These are phyloP conservation scores for Sciurus niger DNA, from an alignment of 2,113 vertebrate species.

Conservation along the genomic window DNA sequence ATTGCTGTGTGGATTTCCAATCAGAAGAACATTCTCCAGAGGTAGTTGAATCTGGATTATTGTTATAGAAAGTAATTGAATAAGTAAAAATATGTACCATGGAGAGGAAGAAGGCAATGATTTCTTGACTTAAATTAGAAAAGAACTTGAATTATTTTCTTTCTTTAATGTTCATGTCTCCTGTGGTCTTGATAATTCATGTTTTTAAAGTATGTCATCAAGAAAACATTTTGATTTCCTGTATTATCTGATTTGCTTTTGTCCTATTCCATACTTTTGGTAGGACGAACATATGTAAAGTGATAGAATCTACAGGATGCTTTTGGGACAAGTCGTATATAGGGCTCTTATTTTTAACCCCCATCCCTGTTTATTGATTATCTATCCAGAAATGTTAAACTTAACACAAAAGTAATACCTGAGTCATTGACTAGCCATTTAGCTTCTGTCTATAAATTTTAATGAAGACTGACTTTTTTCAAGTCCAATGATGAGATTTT, in stretches of 20 bases:
- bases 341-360: not conserved
- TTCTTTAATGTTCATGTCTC: not conserved
- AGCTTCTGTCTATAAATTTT: not conserved
- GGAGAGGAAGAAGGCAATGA: not conserved
- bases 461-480: not conserved
- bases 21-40: constrained; percentile 1
- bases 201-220: constrained; percentile 5
- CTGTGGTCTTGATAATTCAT: not conserved
- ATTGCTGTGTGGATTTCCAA: constrained; percentile 61
- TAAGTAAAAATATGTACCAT: constrained; percentile 50
- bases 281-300: not conserved
- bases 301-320: not conserved
- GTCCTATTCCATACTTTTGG: not conserved
- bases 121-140: constrained; percentile 50
- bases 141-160: constrained; percentile 36
- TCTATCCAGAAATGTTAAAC: not conserved
- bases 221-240: not conserved
- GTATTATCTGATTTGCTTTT: not conserved
- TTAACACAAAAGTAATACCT: not conserved
- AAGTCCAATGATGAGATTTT: constrained; percentile 48
- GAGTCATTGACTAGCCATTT: not conserved
- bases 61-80: constrained; percentile 47
- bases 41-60: not conserved
- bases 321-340: not conserved
- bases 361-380: not conserved